These are phyloP conservation scores for Cryptotis parvus DNA, from an alignment of 2,113 vertebrate genomes.

Conservation along the genomic window DNA sequence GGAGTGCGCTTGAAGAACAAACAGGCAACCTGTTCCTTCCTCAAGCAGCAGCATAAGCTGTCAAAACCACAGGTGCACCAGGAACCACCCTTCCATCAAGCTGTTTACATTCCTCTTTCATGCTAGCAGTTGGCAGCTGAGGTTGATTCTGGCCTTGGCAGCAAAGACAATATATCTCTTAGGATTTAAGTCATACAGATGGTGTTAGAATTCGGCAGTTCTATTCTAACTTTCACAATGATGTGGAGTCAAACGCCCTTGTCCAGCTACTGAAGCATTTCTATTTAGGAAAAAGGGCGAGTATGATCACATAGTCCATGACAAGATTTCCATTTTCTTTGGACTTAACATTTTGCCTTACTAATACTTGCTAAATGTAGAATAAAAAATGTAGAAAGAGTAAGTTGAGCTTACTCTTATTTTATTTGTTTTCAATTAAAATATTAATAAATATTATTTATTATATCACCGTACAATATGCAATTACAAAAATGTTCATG, in stretches of 20 bases:
- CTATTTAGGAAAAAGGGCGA: constrained; percentile 20
- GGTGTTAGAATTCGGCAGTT: constrained; percentile 60
- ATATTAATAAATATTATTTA: too few species aligned
- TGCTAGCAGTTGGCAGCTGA: background rate
- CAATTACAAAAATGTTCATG: too few species aligned
- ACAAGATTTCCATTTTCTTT: background rate
- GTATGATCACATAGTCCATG: background rate
- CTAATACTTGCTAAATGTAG: background rate
- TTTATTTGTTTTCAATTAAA: too few species aligned
- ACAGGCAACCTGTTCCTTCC: constrained; percentile 72
- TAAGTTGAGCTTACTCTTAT: background rate
- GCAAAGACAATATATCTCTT: constrained; percentile 64
- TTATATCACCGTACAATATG: too few species aligned
- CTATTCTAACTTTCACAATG: constrained; percentile 41
- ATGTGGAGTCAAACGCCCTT: constrained; percentile 49
- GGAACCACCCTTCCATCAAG: constrained; percentile 46
- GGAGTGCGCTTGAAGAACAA: constrained; percentile 80
- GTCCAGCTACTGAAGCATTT: background rate
- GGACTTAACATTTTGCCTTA: background rate
- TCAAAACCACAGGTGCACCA: constrained; percentile 33
- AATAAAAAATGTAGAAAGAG: constrained; percentile 18
- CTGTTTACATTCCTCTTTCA: constrained; percentile 56
- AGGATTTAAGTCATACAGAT: constrained; percentile 76
- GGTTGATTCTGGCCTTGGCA: constrained; percentile 60
- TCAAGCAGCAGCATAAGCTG: constrained; percentile 69